Percentiles rank a stretch among this genome's conserved stretches.
These are phyloP conservation scores for Callinectes sapidus DNA, from an alignment of 2,888 invertebrate genomes.

Conservation along the genomic window DNA sequence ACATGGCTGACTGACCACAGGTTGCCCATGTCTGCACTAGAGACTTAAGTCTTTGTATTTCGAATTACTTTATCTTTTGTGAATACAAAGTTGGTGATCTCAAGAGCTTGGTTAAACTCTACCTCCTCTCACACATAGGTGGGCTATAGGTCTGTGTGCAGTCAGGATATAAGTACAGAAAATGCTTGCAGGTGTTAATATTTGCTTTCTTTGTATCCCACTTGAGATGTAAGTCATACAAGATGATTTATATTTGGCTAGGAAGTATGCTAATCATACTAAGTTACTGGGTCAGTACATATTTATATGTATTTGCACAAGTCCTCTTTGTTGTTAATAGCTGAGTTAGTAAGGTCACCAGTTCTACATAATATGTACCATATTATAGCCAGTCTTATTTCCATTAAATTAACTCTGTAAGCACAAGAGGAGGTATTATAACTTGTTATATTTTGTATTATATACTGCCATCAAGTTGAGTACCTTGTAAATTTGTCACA, in stretches of 20 bases:
- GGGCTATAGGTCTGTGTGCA: slow-evolving; percentile 29
- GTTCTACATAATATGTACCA: slow-evolving; percentile 6
- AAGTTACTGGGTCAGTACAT: slow-evolving; percentile 16
- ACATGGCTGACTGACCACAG: no score
- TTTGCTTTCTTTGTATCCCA: slow-evolving; percentile 15
- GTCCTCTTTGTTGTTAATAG: neutral
- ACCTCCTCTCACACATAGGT: slow-evolving; percentile 51
- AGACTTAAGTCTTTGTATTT: slow-evolving; percentile 8
- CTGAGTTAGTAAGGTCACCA: neutral
- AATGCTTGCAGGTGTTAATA: slow-evolving; percentile 31
- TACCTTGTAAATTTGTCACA: slow-evolving; percentile 24
- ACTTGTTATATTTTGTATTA: slow-evolving; percentile 5
- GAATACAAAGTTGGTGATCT: slow-evolving; percentile 52
- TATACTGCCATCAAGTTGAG: slow-evolving; percentile 17
- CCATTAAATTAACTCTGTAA: neutral
- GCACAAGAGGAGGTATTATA: slow-evolving; percentile 15
- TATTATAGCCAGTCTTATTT: neutral
- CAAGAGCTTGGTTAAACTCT: slow-evolving; percentile 58
- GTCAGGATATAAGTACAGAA: neutral
- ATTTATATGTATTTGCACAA: slow-evolving; percentile 6
- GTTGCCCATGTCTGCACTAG: neutral
- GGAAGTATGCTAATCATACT: slow-evolving; percentile 3
- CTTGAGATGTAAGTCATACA: neutral
- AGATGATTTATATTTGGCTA: slow-evolving; percentile 2
- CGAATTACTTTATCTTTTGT: slow-evolving; percentile 5